phyloP scores from a whole-genome alignment of 2,888 invertebrate genomes.

The Heliconius erato region DNA sequence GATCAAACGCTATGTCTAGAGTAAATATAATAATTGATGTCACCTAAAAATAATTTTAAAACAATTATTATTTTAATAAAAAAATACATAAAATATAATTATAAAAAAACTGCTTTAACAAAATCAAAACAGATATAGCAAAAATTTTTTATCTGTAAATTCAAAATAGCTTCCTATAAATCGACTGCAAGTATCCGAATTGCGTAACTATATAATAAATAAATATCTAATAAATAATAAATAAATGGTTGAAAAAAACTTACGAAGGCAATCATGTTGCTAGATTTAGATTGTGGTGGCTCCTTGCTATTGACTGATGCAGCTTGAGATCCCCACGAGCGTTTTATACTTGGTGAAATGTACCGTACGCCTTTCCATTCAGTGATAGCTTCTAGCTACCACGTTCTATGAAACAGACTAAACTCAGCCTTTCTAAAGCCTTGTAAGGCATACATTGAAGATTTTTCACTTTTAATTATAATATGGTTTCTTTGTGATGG shows the following conservation, averaged over 20 bases:
- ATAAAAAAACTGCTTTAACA: background rate
- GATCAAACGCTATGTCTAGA: too few species aligned
- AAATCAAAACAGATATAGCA: background rate
- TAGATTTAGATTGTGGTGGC: conserved; percentile 71
- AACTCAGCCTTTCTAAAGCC: background rate
- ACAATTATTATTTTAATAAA: too few species aligned
- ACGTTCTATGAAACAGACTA: conserved; percentile 44
- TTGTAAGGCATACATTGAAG: conserved; percentile 55
- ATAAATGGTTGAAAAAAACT: conserved; percentile 60
- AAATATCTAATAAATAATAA: conserved; percentile 18
- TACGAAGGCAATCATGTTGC: conserved; percentile 84
- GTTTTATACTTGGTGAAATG: conserved; percentile 85
- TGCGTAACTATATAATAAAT: conserved; percentile 13
- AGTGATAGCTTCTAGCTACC: conserved; percentile 74
- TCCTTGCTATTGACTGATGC: conserved; percentile 78
- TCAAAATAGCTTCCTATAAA: conserved; percentile 13
- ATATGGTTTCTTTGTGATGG: background rate
- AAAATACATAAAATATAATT: too few species aligned
- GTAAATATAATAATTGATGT: too few species aligned
- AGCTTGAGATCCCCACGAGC: conserved; percentile 66
- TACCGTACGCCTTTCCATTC: conserved; percentile 78
- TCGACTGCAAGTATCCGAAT: conserved; percentile 29
- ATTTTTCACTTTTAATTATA: conserved; percentile 1
- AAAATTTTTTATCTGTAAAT: conserved; percentile 8
- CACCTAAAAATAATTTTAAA: too few species aligned